Evolutionary conservation across 2,113 vertebrate genomes (phyloP).

Genomic region (Notiomystis cincta): DNA sequence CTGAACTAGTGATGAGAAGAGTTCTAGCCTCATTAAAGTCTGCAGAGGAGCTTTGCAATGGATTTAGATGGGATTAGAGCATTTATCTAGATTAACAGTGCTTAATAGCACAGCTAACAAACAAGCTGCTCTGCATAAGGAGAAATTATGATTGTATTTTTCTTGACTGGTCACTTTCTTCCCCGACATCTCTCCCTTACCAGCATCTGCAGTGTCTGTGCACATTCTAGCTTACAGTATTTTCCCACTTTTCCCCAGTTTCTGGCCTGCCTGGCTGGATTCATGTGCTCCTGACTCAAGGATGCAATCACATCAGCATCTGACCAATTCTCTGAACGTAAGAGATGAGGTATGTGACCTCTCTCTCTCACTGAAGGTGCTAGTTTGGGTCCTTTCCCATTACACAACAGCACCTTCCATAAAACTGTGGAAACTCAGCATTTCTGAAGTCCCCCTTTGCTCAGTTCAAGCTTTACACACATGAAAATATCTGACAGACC

Average conservation of each 20-base stretch:
- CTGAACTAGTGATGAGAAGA: neutral
- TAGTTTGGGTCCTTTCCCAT: neutral
- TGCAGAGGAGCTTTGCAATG: neutral
- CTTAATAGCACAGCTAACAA: neutral
- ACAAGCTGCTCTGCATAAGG: neutral
- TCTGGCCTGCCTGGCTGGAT: neutral
- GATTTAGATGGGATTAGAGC: neutral
- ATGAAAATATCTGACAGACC: neutral
- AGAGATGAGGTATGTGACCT: neutral
- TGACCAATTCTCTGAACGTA: neutral
- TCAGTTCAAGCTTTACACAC: neutral
- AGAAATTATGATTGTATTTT: neutral
- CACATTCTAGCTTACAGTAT: neutral
- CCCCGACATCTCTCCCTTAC: neutral
- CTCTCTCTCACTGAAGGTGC: neutral
- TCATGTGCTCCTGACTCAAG: rapidly evolving
- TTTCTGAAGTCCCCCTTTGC: neutral
- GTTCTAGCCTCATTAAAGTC: neutral
- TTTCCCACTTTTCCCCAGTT: neutral
- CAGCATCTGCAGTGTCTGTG: neutral
- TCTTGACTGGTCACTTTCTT: neutral
- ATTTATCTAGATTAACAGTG: conserved; percentile 1
- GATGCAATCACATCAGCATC: neutral
- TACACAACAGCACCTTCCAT: too few species aligned
- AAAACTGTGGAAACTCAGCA: neutral